These are phyloP conservation scores for Microplitis deprimator DNA, from an alignment of 2,888 invertebrate species.

Conservation along the genomic window DNA sequence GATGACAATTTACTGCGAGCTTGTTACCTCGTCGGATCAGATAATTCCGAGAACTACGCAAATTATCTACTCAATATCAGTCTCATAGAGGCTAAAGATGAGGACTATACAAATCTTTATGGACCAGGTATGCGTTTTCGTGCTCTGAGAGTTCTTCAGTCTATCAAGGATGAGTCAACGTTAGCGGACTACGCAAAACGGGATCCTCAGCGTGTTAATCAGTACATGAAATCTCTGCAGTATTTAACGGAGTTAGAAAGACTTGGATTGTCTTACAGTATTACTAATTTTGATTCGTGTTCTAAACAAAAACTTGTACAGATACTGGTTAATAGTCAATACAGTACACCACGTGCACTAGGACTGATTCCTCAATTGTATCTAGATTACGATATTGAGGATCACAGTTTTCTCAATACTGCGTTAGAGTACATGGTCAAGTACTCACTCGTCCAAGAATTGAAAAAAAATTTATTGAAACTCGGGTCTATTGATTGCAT, in stretches of 20 bases:
- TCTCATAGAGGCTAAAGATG: conserved; percentile 50
- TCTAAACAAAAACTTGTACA: conserved; percentile 59
- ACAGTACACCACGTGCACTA: conserved; percentile 55
- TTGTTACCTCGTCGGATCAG: conserved; percentile 66
- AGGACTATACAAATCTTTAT: conserved; percentile 52
- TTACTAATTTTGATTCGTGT: conserved; percentile 59
- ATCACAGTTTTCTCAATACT: conserved; percentile 57
- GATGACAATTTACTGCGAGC: conserved; percentile 58
- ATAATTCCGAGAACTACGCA: conserved; percentile 58
- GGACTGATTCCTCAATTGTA: conserved; percentile 60
- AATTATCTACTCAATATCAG: conserved; percentile 64
- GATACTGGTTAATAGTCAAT: conserved; percentile 56
- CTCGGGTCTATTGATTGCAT: conserved; percentile 53
- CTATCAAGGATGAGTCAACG: conserved; percentile 56
- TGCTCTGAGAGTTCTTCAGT: conserved; percentile 66
- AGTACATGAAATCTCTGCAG: conserved; percentile 62
- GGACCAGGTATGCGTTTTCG: conserved; percentile 61
- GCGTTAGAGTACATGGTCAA: conserved; percentile 58
- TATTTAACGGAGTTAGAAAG: conserved; percentile 66
- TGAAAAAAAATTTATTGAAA: conserved; percentile 57
- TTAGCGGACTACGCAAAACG: conserved; percentile 63
- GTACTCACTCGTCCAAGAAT: conserved; percentile 59
- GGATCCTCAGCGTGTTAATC: conserved; percentile 58
- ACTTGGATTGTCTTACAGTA: conserved; percentile 64
- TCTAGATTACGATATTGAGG: conserved; percentile 59